phyloP scores from a whole-genome alignment of 2,113 vertebrate species.

The Bothrops jararaca region DNA sequence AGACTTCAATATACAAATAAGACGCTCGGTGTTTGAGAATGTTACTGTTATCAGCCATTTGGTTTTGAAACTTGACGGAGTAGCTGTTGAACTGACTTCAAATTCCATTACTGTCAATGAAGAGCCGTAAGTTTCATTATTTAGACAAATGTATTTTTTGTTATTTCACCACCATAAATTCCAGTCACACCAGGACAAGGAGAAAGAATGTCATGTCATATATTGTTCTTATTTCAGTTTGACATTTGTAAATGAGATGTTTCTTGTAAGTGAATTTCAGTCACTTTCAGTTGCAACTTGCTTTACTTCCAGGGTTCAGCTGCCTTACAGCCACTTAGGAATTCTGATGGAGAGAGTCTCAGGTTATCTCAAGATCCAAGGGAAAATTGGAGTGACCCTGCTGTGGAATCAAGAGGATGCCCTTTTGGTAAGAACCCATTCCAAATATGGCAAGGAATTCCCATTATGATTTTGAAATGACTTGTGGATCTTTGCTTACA shows the following conservation, averaged over 20 bases:
- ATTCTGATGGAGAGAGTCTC: constrained; percentile 72
- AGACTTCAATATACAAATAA: constrained; percentile 86
- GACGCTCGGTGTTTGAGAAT: constrained; percentile 53
- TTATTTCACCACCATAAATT: background rate
- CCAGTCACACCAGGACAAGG: background rate
- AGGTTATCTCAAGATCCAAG: constrained; percentile 70
- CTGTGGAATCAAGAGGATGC: constrained; percentile 79
- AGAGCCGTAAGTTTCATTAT: constrained; percentile 66
- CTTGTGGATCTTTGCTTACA: background rate
- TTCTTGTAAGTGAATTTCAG: background rate
- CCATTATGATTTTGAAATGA: constrained; percentile 3
- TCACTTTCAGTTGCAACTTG: background rate
- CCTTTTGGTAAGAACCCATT: constrained; percentile 70
- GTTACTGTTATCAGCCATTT: constrained; percentile 61
- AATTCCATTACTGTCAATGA: constrained; percentile 62
- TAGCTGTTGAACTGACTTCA: constrained; percentile 69
- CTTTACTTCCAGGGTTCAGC: constrained; percentile 63
- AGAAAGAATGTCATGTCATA: background rate
- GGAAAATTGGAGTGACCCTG: constrained; percentile 77
- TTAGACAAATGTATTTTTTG: background rate
- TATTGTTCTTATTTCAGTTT: background rate
- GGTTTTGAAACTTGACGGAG: constrained; percentile 77
- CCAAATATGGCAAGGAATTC: background rate
- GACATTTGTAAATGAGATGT: background rate
- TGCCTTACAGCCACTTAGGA: constrained; percentile 78